Base-by-base conservation (phyloP, 2,888 invertebrate genomes). In the Alitta virens region DNA sequence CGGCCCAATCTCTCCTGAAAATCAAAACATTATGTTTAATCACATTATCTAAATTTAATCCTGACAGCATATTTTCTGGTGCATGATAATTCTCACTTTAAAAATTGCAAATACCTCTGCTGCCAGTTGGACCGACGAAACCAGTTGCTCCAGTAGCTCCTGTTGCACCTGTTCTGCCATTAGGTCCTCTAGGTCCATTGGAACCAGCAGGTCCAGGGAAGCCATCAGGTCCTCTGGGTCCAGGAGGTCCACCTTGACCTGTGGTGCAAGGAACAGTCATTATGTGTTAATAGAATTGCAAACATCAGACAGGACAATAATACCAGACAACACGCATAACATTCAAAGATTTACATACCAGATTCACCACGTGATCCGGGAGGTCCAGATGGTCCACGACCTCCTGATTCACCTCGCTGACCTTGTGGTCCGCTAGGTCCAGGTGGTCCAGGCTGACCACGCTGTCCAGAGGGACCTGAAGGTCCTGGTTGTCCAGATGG, bases 181-280 rank as follows among this genome's bases (percentile, higher is more conserved):
- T 24, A 24, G 33, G 40, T 24, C 66, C 66, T 16, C 52, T 18
- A 12, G 51, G 54, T 42, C 66, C 66, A 7, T 46, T 38, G 12
- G 59, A 23, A n/a, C 87, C 85, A 3, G 86, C 83, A 26, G 85
- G 46, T 49, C 57, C 57, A 18, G 50, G 33, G 24, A 46, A 50
- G 50, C 64, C 64, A 7, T 52, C n/a, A 5, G 49, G 27, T 49
- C 64, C 64, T 49, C 46, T n/a, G 25, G 57, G 55, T 50, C 64
- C 64, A 16, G 57, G 24, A 2, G 49, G 27, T 38, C 64, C 64
- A 12, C 49, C 21, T 27, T 42, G 56, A 53, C 66, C 66, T 57
- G 46, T 12, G n/a, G n/a, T n/a, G n/a, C n/a, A n/a, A n/a, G n/a
- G n/a, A n/a, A n/a, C n/a, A n/a, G n/a, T n/a, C n/a, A n/a, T n/a